Evolutionary conservation across 2,888 invertebrate genomes (phyloP), one percentile per base, ranked within the genome.

Genomic region (Pyrrhia umbra): DNA sequence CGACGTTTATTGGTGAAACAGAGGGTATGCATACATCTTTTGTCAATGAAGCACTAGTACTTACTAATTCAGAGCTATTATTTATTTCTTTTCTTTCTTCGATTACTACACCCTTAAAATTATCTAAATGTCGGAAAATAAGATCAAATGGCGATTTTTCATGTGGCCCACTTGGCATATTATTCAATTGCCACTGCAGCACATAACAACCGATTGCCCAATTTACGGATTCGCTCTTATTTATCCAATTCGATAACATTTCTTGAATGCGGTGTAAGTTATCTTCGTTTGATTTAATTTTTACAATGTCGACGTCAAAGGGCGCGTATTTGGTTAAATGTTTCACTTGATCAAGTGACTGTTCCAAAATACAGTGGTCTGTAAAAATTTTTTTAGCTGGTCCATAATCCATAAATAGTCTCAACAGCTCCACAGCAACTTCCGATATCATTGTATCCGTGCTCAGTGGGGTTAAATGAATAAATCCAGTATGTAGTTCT

Each of bases 371-470:
- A 0, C 16, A 0, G 15, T 20, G 9, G 10, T 23, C 39, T 16
- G 40, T 15, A 25, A 27, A 1, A 8, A 77, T 8, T 45, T 50
- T 46, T 16, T 15, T 52, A 16, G 73, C 77, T 25, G 77, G 67
- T 1, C 73, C 73, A 43, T 77, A 73, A 37, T 73, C 73, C 67
- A 73, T 77, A 25, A 73, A 77, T 30, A 73, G 57, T 61, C 30
- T 51, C 5, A 73, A 37, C 9, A 73, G 42, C 9, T 61, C 67
- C 8, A 61, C 3, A 43, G 56, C 56, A 23, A 73, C 57, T 39
- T 77, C 73, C 2, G 23, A 34, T 4, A 9, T 27, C 2, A 2
- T 21, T 8, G 4, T 15, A 9, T 60, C 56, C 6, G 0, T 1
- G 13, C 54, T 13, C 20, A 77, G 0, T 6, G 73, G 73, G 37